Evolutionary conservation across 2,113 vertebrate species (phyloP), one percentile per base, ranked within the genome.

Genomic region (Hemibates koningsi): DNA sequence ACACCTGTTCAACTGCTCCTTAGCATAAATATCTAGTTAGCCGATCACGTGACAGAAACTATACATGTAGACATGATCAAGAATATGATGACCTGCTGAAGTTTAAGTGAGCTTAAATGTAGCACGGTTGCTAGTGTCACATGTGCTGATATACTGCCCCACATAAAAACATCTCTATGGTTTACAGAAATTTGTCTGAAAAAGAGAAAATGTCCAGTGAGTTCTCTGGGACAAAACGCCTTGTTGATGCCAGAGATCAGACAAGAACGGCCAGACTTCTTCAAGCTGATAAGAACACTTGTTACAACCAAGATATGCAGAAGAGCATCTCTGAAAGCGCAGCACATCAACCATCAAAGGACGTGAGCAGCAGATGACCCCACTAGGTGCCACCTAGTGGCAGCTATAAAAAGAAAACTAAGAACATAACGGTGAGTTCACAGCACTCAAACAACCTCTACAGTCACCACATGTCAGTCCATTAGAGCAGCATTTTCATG

Each of bases 41-140:
- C 21, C 9, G 2, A 48, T 48, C 24, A 48, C 0, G 2, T 7
- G 14, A 45, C 14, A 1, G 24, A 17, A 48, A 1, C 41, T 29
- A 10, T 1, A 17, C 9, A 11, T 45, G 9, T 17, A 73, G 3
- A 45, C 8, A 4, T 27, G 41, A 27, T 73, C 21, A 16, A 45
- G 34, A 66, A 38, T 38, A 66, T 0, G 21, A 73, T 16, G 21
- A 73, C 14, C 41, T 5, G 68, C 21, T 73, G 41, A 10, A 48
- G 14, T 45, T 73, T 45, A 17, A 45, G 68, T 73, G 13, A 27
- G 21, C 14, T 73, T 45, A 24, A 73, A 1, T 27, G 41, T 45
- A 27, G 21, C 21, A 3, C 4, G 38, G 38, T 45, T 73, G 66
- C 14, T 73, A 24, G 66, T 71, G 63, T 41, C 36, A 71, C 12